These are phyloP conservation scores for Cassiopea andromeda DNA, from an alignment of 30 jellyfish, hydroid and myxozoan species.

Conservation along the genomic window DNA sequence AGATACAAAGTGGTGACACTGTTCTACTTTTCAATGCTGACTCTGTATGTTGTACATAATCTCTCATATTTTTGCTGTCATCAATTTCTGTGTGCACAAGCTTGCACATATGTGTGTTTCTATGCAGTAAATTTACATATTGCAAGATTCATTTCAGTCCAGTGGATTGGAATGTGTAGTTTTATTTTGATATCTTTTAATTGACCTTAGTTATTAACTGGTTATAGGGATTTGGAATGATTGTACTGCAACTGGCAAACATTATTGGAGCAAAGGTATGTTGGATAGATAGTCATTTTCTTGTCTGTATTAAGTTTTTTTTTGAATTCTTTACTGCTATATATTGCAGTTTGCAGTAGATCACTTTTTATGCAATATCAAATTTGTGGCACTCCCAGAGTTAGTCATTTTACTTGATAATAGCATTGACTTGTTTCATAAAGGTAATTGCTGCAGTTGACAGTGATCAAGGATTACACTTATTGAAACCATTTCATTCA, in stretches of 20 bases:
- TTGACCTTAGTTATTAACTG: not conserved
- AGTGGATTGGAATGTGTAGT: not conserved
- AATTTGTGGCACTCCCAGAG: not conserved
- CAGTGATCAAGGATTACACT: conserved; percentile 72
- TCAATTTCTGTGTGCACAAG: too few species aligned
- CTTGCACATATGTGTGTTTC: too few species aligned
- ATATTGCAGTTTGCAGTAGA: too few species aligned
- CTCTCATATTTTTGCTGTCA: too few species aligned
- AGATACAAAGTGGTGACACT: conserved; percentile 80
- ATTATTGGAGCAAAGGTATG: conserved; percentile 85
- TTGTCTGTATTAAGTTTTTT: too few species aligned
- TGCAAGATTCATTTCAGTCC: too few species aligned
- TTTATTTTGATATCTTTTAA: not conserved
- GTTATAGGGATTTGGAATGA: conserved; percentile 76
- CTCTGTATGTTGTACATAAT: conserved; percentile 43
- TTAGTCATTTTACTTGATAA: too few species aligned
- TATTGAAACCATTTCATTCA: conserved; percentile 56
- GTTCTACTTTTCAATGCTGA: conserved; percentile 70
- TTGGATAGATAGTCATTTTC: not conserved
- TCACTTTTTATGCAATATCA: too few species aligned
- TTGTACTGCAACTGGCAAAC: conserved; percentile 75
- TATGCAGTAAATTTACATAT: too few species aligned
- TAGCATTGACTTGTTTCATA: not conserved
- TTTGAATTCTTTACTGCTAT: too few species aligned
- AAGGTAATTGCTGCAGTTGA: conserved; percentile 80